These are phyloP conservation scores for Tenebrosternarchus preto DNA, from an alignment of 2,113 vertebrate species.

Conservation along the genomic window DNA sequence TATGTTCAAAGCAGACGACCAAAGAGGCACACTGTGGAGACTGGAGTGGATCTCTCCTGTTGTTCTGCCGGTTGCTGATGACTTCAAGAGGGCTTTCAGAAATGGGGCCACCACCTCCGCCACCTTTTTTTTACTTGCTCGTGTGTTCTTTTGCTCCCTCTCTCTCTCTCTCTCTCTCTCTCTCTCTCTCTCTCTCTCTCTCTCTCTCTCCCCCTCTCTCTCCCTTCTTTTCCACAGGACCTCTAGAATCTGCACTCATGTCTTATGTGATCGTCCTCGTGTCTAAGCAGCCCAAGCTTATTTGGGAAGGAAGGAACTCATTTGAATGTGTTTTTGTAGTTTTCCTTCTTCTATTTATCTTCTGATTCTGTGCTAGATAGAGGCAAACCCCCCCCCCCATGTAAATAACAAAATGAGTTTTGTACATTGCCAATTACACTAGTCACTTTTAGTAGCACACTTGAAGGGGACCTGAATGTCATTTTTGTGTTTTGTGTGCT, in stretches of 20 bases:
- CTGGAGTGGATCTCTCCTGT: not conserved
- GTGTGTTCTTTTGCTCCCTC: too few relatives aligned
- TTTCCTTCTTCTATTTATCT: not conserved
- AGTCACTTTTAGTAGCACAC: conserved; percentile 61
- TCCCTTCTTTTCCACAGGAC: not conserved
- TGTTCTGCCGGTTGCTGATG: too few relatives aligned
- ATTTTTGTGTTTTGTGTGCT: conserved; percentile 47
- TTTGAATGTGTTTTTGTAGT: not conserved
- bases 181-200: too few relatives aligned
- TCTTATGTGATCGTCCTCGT: conserved; percentile 37
- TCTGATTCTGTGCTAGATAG: not conserved
- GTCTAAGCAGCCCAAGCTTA: not conserved
- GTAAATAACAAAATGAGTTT: conserved; percentile 42
- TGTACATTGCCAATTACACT: conserved; percentile 54
- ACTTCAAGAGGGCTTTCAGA: too few relatives aligned
- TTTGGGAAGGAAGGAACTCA: not conserved
- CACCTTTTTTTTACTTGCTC: too few relatives aligned
- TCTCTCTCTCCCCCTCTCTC: not conserved
- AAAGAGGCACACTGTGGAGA: conserved; percentile 30
- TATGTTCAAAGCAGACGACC: conserved; percentile 12
- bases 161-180: too few relatives aligned
- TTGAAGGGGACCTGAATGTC: conserved; percentile 48
- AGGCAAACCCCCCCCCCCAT: not conserved
- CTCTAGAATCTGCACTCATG: conserved; percentile 58
- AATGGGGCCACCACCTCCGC: too few relatives aligned